A percentile compares a stretch with the other conserved stretches of the same genome.
These are phyloP conservation scores for Gryon sp. DNA, from an alignment of 1,140 invertebrate genomes.

Conservation along the genomic window DNA sequence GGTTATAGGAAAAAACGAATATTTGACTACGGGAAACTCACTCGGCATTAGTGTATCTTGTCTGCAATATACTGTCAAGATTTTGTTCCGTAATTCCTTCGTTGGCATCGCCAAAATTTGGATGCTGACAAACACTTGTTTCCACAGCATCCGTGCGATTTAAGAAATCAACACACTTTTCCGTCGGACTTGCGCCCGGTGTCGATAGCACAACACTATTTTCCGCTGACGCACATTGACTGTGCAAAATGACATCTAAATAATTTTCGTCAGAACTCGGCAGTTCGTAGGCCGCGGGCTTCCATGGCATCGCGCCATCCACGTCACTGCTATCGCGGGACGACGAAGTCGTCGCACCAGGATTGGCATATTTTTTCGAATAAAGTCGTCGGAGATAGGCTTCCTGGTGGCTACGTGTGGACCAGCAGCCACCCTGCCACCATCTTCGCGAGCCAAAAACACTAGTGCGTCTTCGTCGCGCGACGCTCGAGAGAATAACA, in stretches of 20 bases:
- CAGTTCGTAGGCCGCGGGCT: constrained; percentile 66
- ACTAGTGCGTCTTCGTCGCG: constrained; percentile 70
- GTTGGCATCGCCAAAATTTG: constrained; percentile 34
- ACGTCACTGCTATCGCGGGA: constrained; percentile 50
- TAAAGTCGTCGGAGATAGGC: constrained; percentile 76
- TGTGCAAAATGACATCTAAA: constrained; percentile 71
- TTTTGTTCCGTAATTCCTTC: constrained; percentile 66
- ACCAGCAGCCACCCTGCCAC: constrained; percentile 78
- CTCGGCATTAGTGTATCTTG: constrained; percentile 45
- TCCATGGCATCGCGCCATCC: constrained; percentile 49
- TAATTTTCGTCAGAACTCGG: constrained; percentile 70
- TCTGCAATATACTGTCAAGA: constrained; percentile 64
- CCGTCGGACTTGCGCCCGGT: constrained; percentile 73
- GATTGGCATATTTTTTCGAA: constrained; percentile 69
- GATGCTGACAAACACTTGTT: constrained; percentile 40
- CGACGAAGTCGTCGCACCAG: neutral
- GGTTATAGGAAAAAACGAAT: no score
- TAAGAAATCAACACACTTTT: constrained; percentile 77
- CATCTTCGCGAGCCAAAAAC: constrained; percentile 76
- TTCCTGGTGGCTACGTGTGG: constrained; percentile 77
- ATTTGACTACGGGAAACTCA: constrained; percentile 37
- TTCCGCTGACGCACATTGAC: constrained; percentile 34
- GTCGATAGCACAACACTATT: constrained; percentile 66
- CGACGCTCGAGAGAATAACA: constrained; percentile 73
- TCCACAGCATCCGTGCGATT: constrained; percentile 66